Evolutionary conservation across 2,888 invertebrate species (phyloP).

Genomic region (Doris montereyensis): DNA sequence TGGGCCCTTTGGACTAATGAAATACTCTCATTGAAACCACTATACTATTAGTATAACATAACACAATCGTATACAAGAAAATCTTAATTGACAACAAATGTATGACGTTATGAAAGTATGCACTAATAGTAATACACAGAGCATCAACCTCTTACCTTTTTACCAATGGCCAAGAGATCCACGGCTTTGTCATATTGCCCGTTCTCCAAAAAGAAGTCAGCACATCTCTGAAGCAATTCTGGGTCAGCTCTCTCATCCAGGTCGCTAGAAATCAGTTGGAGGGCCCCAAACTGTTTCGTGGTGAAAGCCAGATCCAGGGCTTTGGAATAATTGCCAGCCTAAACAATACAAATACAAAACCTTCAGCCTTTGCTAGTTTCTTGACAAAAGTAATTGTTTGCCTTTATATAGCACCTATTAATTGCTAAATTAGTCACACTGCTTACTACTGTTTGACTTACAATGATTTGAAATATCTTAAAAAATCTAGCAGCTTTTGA

Average conservation of each 20-base stretch:
- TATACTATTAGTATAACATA: not conserved
- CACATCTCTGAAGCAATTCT: slow-evolving; percentile 88
- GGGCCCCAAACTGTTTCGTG: slow-evolving; percentile 89
- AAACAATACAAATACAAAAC: no score
- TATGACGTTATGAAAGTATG: not conserved
- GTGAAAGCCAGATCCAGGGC: slow-evolving; percentile 92
- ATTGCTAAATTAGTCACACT: no score
- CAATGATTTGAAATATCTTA: no score
- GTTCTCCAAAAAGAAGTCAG: slow-evolving; percentile 86
- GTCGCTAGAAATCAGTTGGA: slow-evolving; percentile 91
- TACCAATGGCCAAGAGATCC: slow-evolving; percentile 90
- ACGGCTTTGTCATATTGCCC: slow-evolving; percentile 95
- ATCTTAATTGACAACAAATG: not conserved
- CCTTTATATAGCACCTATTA: no score
- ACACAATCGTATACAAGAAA: not conserved
- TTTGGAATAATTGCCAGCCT: slow-evolving; percentile 82
- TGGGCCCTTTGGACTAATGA: no score
- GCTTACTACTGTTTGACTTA: no score
- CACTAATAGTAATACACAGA: not conserved
- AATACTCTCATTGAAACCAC: no score
- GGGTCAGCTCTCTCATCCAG: slow-evolving; percentile 90
- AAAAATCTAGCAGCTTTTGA: no score
- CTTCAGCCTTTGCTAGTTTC: no score
- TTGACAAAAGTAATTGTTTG: no score
- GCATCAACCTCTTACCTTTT: slow-evolving; percentile 76